Evolutionary conservation across 2,797 vertebrate genomes (phyloP).

Genomic region (Martes flavigula): DNA sequence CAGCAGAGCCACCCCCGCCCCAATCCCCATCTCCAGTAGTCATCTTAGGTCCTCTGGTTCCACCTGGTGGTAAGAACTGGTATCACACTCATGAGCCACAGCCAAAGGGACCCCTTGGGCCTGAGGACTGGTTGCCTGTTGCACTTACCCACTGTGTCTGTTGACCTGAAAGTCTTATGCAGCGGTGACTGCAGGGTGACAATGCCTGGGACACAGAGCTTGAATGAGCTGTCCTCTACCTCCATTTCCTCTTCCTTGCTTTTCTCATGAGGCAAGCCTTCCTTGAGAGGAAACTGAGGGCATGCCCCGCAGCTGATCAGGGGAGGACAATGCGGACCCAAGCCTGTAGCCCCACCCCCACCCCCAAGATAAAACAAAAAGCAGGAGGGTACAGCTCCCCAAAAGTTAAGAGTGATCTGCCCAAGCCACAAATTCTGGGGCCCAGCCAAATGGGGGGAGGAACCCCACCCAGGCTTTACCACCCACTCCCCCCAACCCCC

Average conservation of each 20-base stretch:
- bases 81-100: neutral
- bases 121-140: rapidly evolving
- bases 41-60: conserved; percentile 69
- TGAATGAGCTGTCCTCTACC: neutral
- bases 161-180: neutral
- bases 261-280: neutral
- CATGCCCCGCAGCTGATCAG: neutral
- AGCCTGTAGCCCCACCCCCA: neutral
- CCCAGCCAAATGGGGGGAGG: neutral
- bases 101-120: neutral
- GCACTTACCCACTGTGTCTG: conserved; percentile 51
- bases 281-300: conserved; percentile 37
- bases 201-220: neutral
- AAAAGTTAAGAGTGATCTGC: neutral
- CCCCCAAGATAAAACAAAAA: neutral
- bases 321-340: neutral
- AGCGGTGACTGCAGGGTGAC: neutral
- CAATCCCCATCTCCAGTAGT: neutral
- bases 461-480: neutral
- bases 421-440: neutral
- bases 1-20: neutral
- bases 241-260: neutral
- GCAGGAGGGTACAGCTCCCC: neutral
- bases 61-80: conserved; percentile 75
- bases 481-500: rapidly evolving